phyloP scores from a whole-genome alignment of 2,888 invertebrate species.

The Amiota communis region DNA sequence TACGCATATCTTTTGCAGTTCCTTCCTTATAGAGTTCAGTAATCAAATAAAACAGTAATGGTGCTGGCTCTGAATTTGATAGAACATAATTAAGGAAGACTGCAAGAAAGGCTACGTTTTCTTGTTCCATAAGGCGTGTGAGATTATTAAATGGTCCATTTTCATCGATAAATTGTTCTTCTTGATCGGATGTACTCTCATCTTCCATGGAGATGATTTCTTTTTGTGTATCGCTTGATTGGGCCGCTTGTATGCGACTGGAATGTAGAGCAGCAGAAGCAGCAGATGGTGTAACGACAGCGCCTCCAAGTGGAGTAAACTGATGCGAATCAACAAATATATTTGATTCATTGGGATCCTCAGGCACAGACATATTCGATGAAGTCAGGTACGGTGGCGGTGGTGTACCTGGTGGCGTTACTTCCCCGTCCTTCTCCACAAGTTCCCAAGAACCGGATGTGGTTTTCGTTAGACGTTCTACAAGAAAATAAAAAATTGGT shows the following conservation, averaged over 20 bases:
- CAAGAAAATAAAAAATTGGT: background rate
- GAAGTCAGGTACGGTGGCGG: constrained; percentile 83
- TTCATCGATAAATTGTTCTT: constrained; percentile 84
- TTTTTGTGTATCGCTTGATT: constrained; percentile 76
- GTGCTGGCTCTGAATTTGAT: constrained; percentile 86
- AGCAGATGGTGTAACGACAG: constrained; percentile 53
- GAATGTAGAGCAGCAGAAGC: constrained; percentile 53
- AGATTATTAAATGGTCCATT: constrained; percentile 93
- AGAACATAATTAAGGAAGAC: constrained; percentile 94
- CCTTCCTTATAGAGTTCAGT: constrained; percentile 92
- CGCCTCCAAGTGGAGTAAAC: constrained; percentile 59
- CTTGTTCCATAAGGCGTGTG: constrained; percentile 85
- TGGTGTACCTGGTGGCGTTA: constrained; percentile 90
- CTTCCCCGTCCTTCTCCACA: constrained; percentile 71
- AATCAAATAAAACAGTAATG: constrained; percentile 83
- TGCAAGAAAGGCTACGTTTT: constrained; percentile 86
- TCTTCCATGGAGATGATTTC: constrained; percentile 97
- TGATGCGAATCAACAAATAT: constrained; percentile 65
- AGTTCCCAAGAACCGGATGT: constrained; percentile 73
- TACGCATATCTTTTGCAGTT: constrained; percentile 90
- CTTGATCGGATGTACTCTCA: constrained; percentile 91
- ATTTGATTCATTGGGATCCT: constrained; percentile 56
- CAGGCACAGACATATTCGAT: constrained; percentile 60
- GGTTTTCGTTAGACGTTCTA: constrained; percentile 70
- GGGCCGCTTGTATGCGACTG: constrained; percentile 69